Evolutionary conservation across 2,888 invertebrate species (phyloP), one percentile per base, ranked within the genome.

Genomic region (Melanostoma scalare): DNA sequence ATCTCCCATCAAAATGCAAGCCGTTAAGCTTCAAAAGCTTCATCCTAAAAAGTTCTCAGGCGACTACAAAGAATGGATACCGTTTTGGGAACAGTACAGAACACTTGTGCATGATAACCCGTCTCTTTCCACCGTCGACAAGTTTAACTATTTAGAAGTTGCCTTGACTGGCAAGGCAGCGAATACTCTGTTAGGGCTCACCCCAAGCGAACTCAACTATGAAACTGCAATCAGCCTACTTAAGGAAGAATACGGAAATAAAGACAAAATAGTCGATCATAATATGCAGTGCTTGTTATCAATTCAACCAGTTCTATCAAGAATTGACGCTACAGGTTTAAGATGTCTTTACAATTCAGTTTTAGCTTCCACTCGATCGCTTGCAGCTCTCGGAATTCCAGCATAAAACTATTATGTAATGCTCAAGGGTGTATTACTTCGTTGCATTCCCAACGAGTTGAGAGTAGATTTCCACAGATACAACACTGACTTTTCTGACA

Each of bases 361-460:
- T 33, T 9, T 61, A 60, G 35, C 68, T 33, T 67, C 58, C 38
- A 74, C 56, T 46, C 42, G 52, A 44, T 74, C 63, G n/a, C 68
- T 80, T 8, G 6, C 67, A 8, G 40, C 48, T 48, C 56, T 73
- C 6, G 79, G 74, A 10, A 68, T 79, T 52, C 55, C 74, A 35
- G 35, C 67, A 6, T 68, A 60, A 33, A 58, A 69, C 30, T 69
- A 75, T 46, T 69, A 55, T 9, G 53, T 75, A 2, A 80, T 75
- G 69, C 58, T 79, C 0, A 61, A 79, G 20, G 52, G 52, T 10
- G 60, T 77, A 6, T 9, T 72, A 58, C 69, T 78, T 6, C 50
- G 60, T 10, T 68, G 61, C n/a, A 38, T 69, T 10, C 69, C 55
- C 10, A 76, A 60, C 3, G 63, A 69, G 2, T 8, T 69, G 44